Percentiles rank a stretch among this genome's conserved stretches.
Conservation (phyloP, 1,140 invertebrate species). For the Tetranychus cinnabarinus region DNA sequence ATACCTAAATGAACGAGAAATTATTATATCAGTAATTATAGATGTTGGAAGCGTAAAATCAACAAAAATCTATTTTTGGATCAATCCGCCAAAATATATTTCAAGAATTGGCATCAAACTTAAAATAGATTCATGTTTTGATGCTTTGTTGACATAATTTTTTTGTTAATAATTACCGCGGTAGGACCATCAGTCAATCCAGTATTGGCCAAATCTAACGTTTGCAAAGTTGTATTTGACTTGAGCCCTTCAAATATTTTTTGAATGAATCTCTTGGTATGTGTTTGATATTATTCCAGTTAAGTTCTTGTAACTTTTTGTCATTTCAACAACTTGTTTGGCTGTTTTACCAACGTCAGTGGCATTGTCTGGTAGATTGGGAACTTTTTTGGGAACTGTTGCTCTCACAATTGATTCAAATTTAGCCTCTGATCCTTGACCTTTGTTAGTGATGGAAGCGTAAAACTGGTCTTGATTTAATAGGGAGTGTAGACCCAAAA, state of each 20-base stretch:
- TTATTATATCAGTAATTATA: not conserved
- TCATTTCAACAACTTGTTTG: slow-evolving; percentile 53
- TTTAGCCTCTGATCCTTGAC: slow-evolving; percentile 36
- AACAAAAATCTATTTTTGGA: too few species aligned
- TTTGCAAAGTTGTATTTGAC: slow-evolving; percentile 71
- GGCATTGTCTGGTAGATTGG: slow-evolving; percentile 59
- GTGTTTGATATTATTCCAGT: slow-evolving; percentile 97
- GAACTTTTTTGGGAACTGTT: slow-evolving; percentile 65
- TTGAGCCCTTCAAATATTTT: slow-evolving; percentile 64
- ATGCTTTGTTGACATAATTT: too few species aligned
- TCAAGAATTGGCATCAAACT: too few species aligned
- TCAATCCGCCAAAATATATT: too few species aligned
- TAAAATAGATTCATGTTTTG: too few species aligned
- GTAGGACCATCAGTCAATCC: slow-evolving; percentile 70
- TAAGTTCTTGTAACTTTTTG: slow-evolving; percentile 56
- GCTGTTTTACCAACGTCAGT: slow-evolving; percentile 79
- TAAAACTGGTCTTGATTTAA: slow-evolving; percentile 99
- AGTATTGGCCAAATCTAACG: slow-evolving; percentile 73
- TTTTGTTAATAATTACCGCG: slow-evolving; percentile 18
- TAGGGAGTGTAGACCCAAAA: slow-evolving; percentile 97
- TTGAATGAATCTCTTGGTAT: slow-evolving; percentile 88
- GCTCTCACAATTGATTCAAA: slow-evolving; percentile 65
- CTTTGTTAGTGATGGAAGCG: slow-evolving; percentile 74
- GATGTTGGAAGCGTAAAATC: not conserved
- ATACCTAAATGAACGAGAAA: slow-evolving; percentile 9